phyloP scores from a whole-genome alignment of 2,888 invertebrate genomes.

The Cataglyphis rosenhaueri region DNA sequence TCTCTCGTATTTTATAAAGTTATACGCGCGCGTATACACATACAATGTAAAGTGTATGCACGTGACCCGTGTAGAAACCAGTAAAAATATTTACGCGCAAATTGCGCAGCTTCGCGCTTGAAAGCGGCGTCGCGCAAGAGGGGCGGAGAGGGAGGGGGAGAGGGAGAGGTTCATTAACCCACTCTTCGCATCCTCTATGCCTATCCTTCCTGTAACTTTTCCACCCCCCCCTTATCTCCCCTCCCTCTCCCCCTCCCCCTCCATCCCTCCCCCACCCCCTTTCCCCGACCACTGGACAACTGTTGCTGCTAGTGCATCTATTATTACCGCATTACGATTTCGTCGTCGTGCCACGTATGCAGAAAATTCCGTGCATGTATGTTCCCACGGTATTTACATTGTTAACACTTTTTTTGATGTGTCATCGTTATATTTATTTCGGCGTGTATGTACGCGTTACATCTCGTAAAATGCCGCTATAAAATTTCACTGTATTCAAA shows the following conservation, averaged over 20 bases:
- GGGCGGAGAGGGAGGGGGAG: neutral
- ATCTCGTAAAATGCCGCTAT: no score
- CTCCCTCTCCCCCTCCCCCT: no score
- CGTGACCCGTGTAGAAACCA: conserved; percentile 39
- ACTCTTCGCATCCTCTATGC: conserved; percentile 42
- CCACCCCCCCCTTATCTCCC: neutral
- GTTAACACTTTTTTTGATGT: conserved; percentile 33
- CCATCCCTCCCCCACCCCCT: neutral
- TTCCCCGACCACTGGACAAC: conserved; percentile 75
- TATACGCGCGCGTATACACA: conserved; percentile 10
- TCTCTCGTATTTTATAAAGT: conserved; percentile 41
- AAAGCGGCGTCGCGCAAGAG: conserved; percentile 13
- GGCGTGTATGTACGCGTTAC: no score
- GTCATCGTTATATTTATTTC: no score
- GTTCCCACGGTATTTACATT: conserved; percentile 2
- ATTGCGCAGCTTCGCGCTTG: conserved; percentile 47
- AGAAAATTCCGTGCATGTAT: conserved; percentile 40
- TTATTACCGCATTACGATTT: conserved; percentile 79
- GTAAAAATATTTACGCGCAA: conserved; percentile 53
- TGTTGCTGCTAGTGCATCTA: conserved; percentile 79
- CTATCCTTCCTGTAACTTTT: conserved; percentile 34
- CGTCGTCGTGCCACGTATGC: conserved; percentile 66
- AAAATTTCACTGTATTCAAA: no score
- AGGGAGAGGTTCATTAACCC: neutral
- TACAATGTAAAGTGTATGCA: conserved; percentile 7